Conservation (phyloP, 64 coral and sea anemone genomes). For the Actinia tenebrosa region DNA sequence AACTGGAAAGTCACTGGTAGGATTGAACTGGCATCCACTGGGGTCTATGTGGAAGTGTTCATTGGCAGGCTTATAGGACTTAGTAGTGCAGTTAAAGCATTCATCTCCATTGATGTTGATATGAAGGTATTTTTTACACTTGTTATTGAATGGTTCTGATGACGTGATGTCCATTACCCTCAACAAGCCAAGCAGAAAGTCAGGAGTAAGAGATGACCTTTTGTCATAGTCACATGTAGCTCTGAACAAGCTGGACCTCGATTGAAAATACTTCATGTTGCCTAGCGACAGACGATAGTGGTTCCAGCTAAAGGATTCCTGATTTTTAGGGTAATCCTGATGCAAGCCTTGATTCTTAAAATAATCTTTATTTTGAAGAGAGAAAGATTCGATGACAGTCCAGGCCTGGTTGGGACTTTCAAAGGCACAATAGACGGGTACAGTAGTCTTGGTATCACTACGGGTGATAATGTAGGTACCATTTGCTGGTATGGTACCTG, state of each 20-base stretch:
- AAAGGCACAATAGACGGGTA: neutral
- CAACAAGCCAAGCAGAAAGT: neutral
- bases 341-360: neutral
- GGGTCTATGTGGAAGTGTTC: neutral
- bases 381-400: conserved; percentile 9
- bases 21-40: neutral
- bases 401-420: neutral
- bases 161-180: neutral
- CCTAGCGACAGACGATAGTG: neutral
- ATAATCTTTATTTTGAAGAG: neutral
- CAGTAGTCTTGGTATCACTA: neutral
- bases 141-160: neutral
- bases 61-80: neutral
- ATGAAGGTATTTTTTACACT: neutral
- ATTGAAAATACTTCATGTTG: neutral
- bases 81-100: neutral
- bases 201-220: neutral
- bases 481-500: neutral
- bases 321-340: neutral
- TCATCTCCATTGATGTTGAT: neutral
- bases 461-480: neutral
- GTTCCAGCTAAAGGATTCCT: neutral
- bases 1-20: neutral
- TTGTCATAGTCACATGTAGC: neutral
- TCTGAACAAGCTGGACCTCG: neutral